Conservation (phyloP, 1,140 invertebrate species). For the Neodiprion lecontei region DNA sequence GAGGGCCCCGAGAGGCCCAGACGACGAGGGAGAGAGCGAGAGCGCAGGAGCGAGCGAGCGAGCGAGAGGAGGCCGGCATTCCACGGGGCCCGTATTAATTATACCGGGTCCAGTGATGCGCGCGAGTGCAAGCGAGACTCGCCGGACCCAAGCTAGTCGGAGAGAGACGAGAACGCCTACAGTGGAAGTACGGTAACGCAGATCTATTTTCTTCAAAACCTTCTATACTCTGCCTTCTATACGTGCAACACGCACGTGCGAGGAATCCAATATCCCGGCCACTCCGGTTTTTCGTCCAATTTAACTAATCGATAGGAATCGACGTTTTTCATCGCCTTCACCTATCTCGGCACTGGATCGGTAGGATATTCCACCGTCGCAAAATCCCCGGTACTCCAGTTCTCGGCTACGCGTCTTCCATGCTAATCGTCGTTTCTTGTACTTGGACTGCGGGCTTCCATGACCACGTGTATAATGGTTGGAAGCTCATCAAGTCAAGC, state of each 20-base stretch:
- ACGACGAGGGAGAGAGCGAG: constrained; percentile 26
- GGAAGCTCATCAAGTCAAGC: too few relatives aligned
- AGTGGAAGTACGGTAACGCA: constrained; percentile 42
- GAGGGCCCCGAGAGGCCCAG: constrained; percentile 37
- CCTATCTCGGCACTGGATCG: too few relatives aligned
- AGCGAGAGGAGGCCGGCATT: constrained; percentile 58
- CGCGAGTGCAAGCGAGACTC: constrained; percentile 43
- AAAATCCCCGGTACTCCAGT: too few relatives aligned
- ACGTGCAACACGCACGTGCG: neutral
- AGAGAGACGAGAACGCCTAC: constrained; percentile 11
- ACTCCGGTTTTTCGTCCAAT: neutral
- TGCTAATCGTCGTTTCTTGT: too few relatives aligned
- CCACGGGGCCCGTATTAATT: constrained; percentile 60
- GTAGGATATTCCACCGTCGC: too few relatives aligned
- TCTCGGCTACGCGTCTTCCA: too few relatives aligned
- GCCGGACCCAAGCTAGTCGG: constrained; percentile 9
- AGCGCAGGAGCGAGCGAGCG: constrained; percentile 20
- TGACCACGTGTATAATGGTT: too few relatives aligned
- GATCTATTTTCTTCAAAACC: constrained; percentile 29
- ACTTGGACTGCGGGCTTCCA: too few relatives aligned
- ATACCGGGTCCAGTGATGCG: constrained; percentile 51
- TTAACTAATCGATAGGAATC: neutral
- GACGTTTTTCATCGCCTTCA: too few relatives aligned
- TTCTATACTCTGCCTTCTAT: too few relatives aligned
- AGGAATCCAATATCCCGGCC: neutral